Evolutionary conservation across 2,888 invertebrate species (phyloP).

Genomic region (Piscicola geometra): DNA sequence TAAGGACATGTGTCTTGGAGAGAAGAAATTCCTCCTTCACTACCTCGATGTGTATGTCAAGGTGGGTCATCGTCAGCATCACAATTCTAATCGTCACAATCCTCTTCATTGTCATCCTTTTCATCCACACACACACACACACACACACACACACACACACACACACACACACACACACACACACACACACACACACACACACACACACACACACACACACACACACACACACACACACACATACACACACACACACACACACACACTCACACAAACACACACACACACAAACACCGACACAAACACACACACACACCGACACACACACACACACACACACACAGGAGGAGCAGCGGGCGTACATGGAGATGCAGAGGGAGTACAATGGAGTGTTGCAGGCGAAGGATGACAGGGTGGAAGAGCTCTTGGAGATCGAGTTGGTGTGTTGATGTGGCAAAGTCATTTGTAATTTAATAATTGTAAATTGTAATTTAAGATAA

Average conservation of each 20-base stretch:
- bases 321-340: constrained; percentile 10
- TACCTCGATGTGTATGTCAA: too few species aligned
- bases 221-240: constrained; percentile 15
- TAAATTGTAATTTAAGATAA: neutral
- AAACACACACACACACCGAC: constrained; percentile 18
- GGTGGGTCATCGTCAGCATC: too few species aligned
- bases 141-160: neutral
- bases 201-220: constrained; percentile 15
- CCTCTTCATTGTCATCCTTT: too few species aligned
- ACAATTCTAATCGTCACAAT: too few species aligned
- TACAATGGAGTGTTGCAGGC: neutral
- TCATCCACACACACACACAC: too few species aligned
- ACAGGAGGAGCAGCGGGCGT: neutral
- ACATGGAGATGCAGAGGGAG: neutral
- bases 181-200: constrained; percentile 22
- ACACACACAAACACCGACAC: constrained; percentile 16
- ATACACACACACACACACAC: constrained; percentile 9
- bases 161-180: constrained; percentile 20
- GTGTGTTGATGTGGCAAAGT: neutral
- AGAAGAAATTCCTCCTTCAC: too few species aligned
- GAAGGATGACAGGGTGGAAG: constrained; percentile 21
- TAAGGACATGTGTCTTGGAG: too few species aligned
- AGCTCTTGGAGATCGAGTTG: constrained; percentile 31
- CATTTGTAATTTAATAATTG: too few species aligned
- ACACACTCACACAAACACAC: constrained; percentile 15